Evolutionary conservation across 1,140 invertebrate species (phyloP).

Genomic region (Drosophila tani): DNA sequence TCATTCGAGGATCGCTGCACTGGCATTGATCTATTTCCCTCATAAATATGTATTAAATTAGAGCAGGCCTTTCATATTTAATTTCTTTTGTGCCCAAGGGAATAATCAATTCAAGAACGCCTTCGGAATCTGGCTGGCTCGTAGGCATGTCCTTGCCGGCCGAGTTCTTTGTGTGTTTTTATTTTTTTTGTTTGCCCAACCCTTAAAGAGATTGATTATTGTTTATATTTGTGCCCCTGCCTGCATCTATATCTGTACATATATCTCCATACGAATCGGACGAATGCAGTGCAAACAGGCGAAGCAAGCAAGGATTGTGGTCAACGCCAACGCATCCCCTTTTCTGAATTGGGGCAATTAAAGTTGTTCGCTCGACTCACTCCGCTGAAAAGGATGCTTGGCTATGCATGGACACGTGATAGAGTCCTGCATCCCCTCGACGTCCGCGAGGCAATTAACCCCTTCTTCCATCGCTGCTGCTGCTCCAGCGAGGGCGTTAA

Average conservation of each 20-base stretch:
- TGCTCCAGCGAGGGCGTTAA: constrained; percentile 67
- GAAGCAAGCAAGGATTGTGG: constrained; percentile 61
- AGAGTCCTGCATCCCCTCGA: constrained; percentile 34
- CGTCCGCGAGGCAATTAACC: constrained; percentile 65
- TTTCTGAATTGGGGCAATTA: constrained; percentile 80
- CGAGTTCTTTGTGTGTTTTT: constrained; percentile 62
- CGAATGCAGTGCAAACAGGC: constrained; percentile 77
- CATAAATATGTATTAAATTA: constrained; percentile 81
- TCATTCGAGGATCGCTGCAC: constrained; percentile 8
- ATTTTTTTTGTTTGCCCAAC: constrained; percentile 71
- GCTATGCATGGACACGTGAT: constrained; percentile 62
- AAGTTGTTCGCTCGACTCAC: constrained; percentile 64
- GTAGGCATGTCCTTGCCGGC: constrained; percentile 68
- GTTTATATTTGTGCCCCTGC: constrained; percentile 75
- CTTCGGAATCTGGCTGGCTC: constrained; percentile 47
- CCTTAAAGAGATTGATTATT: constrained; percentile 81
- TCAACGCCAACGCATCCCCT: constrained; percentile 53
- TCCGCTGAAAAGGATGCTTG: constrained; percentile 56
- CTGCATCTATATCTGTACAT: constrained; percentile 27
- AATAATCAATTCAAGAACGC: constrained; percentile 81
- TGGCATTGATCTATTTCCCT: constrained; percentile 67
- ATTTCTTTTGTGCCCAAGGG: constrained; percentile 41
- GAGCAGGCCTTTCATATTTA: constrained; percentile 36
- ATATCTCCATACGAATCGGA: constrained; percentile 33
- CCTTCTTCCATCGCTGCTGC: constrained; percentile 48